Base-by-base conservation (phyloP, 37 sponge, comb jelly and placozoan genomes). In the Eunapius fragilis region DNA sequence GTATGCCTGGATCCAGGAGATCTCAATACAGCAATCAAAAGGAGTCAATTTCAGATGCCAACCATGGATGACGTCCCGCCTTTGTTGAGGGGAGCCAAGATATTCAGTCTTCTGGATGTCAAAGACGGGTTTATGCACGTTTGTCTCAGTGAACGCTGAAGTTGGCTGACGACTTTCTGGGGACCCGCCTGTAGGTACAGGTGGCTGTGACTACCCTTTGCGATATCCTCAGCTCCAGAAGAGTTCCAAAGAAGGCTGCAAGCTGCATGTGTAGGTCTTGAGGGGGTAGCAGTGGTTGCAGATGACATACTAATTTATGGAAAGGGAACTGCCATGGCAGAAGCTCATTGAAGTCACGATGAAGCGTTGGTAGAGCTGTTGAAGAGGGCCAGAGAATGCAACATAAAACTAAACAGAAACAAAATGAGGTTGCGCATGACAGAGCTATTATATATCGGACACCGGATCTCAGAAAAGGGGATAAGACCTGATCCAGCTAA, bases 1-100 rank as follows among this genome's bases (percentile, higher is more conserved):
- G 67, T 89, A 31, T 84, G 90, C 47, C 41, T 89, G 28, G 85
- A 89, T 71, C 90, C 85, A 23, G 24, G 69, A 33, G 80, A 85
- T n/a, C 90, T 89, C 45, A 84, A 89, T 67, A 31, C 31, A 73
- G 80, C 90, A n/a, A 78, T 89, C 31, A 47, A 83, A 67, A 69
- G 85, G 30, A 37, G 45, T 19, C 81, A 87, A 33, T 81, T 70
- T 25, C 77, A 70, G 23, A 80, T 49, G 34, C 82, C 88, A 24
- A 79, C 75, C 37, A 67, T 79, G 11, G 81, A 87, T 37, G 88
- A 87, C 22, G 28, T 87, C n/a, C 41, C 72, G 50, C 74, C 81
- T 25, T 19, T 32, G 31, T 24, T 87, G 76, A 22, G 50, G 31
- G 76, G 38, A 72, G 71, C 82, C 76, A 79, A 32, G 14, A 35